Evolutionary conservation across 2,888 invertebrate species (phyloP), one percentile per base, ranked within the genome.

Genomic region (Pilophorus perplexus): DNA sequence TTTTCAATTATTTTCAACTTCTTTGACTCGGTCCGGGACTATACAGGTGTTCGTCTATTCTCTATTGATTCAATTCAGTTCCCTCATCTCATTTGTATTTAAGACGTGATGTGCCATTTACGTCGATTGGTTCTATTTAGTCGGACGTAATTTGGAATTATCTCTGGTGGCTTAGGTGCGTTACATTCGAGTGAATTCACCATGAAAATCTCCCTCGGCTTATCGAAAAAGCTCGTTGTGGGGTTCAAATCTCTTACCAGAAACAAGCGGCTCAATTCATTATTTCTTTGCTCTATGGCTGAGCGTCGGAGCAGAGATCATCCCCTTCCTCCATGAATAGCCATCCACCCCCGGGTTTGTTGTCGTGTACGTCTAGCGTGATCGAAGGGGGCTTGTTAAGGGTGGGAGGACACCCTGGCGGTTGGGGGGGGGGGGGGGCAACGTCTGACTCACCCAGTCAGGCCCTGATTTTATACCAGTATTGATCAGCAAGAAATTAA

Each of bases 241-340:
- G 46, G 22, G 16, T 12, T 18, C 10, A 50, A 52, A 52, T 25
- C 52, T 28, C 16, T 14, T 2, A 52, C 52, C 52, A 52, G 52
- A 28, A 52, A 52, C 52, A 52, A 52, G 52, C 52, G 16, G 52
- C 28, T 52, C 28, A 52, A 52, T 52, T 28, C 52, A 52, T 52
- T 52, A 52, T 52, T 52, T 52, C 52, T 28, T 16, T 28, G 28
- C 25, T 52, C 16, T 52, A 28, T 52, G 52, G 52, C 12, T 52
- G 52, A 52, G 52, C 52, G 52, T 52, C 52, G 28, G 52, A 52
- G 52, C 52, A 52, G 52, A 52, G 52, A 52, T 52, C 52, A 52
- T 52, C 52, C 52, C 28, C 16, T 28, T 12, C 27, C 8, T 16
- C 27, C 28, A 8, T 52, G 28, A 52, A 52, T 52, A 52, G 52